Evolutionary conservation across 2,888 invertebrate genomes (phyloP), one percentile per base, ranked within the genome.

Genomic region (Lycaena phlaeas): DNA sequence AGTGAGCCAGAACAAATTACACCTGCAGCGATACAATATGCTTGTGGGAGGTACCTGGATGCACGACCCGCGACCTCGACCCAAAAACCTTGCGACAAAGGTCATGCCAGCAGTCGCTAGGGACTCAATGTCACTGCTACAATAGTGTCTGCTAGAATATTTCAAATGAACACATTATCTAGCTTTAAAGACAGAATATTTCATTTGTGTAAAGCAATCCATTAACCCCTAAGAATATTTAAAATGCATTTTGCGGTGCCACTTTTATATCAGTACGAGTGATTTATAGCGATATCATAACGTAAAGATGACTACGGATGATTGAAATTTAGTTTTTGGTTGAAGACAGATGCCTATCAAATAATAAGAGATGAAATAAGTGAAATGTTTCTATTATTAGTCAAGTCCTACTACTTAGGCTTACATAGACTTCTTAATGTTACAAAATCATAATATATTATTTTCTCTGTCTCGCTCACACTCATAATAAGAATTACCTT

Each of bases 1-100:
- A 9, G 25, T 12, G 14, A 36, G 41, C 37, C 36, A 17, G 36
- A 41, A 44, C 37, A 46, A 45, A 44, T 44, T 42, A 40, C 37
- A 47, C 37, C 42, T 41, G 43, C 37, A 46, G 43, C 29, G 31
- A 26, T 40, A 44, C 38, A 42, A 26, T 41, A 42, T 44, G 31
- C 36, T 40, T 39, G 40, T 39, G 12, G n/a, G n/a, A n/a, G n/a
- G 39, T 43, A 49, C 40, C 46, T 45, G 46, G 43, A 29, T 26
- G 30, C 29, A 38, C 41, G 40, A 46, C 39, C 30, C 41, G 11
- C 44, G 41, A 40, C 49, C 49, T 46, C 44, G 46, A 49, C 48
- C 46, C 27, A 27, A 7, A 37, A 39, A 39, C 39, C 39, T 25
- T 39, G 36, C n/a, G n/a, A n/a, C n/a, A 14, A 28, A 31, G 39